A percentile compares a stretch with the other conserved stretches of the same genome.
These are phyloP conservation scores for Sebastes schlegelii DNA, from an alignment of 2,113 vertebrate species.

Conservation along the genomic window DNA sequence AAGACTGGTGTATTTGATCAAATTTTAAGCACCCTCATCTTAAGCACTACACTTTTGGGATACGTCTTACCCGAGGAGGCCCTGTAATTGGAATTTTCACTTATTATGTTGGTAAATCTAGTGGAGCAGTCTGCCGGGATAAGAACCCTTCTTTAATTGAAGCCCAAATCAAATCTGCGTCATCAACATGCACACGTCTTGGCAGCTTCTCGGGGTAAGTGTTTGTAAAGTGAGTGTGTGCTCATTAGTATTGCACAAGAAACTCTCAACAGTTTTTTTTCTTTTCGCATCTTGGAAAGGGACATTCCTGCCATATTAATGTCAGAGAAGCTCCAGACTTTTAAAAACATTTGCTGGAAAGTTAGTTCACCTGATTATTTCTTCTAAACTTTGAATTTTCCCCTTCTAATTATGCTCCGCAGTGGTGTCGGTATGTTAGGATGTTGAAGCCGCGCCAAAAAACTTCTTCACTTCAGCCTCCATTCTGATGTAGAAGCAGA, in stretches of 20 bases:
- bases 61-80: not conserved
- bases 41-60: not conserved
- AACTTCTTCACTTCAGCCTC: not conserved
- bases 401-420: constrained; percentile 39
- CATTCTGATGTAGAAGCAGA: not conserved
- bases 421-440: not conserved
- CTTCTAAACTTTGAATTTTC: constrained; percentile 37
- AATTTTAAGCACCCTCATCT: not conserved
- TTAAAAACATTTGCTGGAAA: constrained; percentile 26
- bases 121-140: not conserved
- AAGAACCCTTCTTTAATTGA: constrained; percentile 38
- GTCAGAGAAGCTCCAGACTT: constrained; percentile 21
- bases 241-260: constrained; percentile 51
- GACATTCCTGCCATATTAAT: constrained; percentile 51
- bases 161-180: constrained; percentile 23
- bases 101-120: constrained; percentile 19
- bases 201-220: constrained; percentile 16
- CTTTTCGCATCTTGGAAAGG: constrained; percentile 21
- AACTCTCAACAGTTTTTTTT: constrained; percentile 1
- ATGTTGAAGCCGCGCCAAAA: not conserved
- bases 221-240: constrained; percentile 25
- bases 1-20: not conserved
- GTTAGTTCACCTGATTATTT: constrained; percentile 46
- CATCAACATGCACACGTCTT: constrained; percentile 22
- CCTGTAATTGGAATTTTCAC: constrained; percentile 10